Percentiles rank a stretch among this genome's conserved stretches.
Conservation (phyloP, 2,888 invertebrate species). For the Netelia inedita region DNA sequence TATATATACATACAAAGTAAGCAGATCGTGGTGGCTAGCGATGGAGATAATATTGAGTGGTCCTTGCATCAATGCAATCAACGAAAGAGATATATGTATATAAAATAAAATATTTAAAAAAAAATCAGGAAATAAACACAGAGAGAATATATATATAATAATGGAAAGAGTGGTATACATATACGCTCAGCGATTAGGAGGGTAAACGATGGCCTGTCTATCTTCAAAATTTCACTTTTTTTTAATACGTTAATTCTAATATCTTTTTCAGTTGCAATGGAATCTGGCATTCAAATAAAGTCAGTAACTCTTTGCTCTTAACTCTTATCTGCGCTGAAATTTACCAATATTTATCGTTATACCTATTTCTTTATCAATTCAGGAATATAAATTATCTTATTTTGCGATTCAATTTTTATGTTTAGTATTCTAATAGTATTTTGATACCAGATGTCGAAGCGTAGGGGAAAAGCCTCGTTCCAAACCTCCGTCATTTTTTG, state of each 20-base stretch:
- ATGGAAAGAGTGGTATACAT: conserved; percentile 67
- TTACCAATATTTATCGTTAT: too few relatives aligned
- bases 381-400: too few relatives aligned
- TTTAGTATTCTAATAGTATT: too few relatives aligned
- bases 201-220: conserved; percentile 50
- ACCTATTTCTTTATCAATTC: too few relatives aligned
- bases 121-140: conserved; percentile 57
- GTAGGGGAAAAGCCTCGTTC: neutral
- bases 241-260: too few relatives aligned
- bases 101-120: conserved; percentile 34
- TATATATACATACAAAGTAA: conserved; percentile 83
- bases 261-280: too few relatives aligned
- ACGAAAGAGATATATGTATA: conserved; percentile 74
- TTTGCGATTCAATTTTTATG: too few relatives aligned
- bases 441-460: too few relatives aligned
- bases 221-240: conserved; percentile 36
- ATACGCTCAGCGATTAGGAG: conserved; percentile 65
- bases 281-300: too few relatives aligned
- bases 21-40: conserved; percentile 83
- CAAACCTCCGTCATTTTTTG: conserved; percentile 26
- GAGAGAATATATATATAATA: conserved; percentile 70
- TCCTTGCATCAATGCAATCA: conserved; percentile 89
- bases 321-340: too few relatives aligned
- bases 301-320: too few relatives aligned
- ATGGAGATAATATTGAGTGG: conserved; percentile 89